phyloP scores from a whole-genome alignment of 2,797 vertebrate species.

The Rhynchotus rufescens region DNA sequence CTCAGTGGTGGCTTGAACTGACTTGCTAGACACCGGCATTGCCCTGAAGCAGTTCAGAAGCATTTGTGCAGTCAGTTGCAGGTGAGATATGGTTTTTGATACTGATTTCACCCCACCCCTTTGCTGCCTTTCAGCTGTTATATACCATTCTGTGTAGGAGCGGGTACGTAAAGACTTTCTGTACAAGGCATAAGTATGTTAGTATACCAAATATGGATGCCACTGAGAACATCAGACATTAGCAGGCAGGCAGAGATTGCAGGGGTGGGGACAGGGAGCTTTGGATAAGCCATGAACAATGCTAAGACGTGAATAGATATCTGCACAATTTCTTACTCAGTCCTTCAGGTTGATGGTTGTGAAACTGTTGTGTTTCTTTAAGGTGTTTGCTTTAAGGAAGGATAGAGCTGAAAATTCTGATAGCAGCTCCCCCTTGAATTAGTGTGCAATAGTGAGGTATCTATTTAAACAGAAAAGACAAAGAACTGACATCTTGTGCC shows the following conservation, averaged over 20 bases:
- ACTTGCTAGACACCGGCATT: not conserved
- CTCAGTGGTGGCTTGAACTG: not conserved
- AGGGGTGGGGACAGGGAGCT: constrained; percentile 16
- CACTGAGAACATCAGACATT: not conserved
- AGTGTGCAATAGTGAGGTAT: not conserved
- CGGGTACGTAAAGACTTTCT: not conserved
- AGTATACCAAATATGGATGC: constrained; percentile 15
- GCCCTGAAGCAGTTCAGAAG: not conserved
- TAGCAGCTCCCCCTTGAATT: not conserved
- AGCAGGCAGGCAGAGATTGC: constrained; percentile 41
- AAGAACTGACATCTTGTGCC: not conserved
- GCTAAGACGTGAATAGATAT: not conserved
- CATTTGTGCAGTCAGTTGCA: constrained; percentile 19
- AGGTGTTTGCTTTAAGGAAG: not conserved
- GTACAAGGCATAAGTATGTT: constrained; percentile 5
- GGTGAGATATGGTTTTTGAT: constrained; percentile 12
- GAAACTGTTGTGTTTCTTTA: not conserved
- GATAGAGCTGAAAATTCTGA: not conserved
- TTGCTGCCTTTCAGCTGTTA: constrained; percentile 53
- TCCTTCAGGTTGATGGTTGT: not conserved
- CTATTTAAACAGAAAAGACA: not conserved
- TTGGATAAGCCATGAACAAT: not conserved
- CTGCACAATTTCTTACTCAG: not conserved
- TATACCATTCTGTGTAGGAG: not conserved
- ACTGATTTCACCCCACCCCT: constrained; percentile 12